Evolutionary conservation across 2,888 invertebrate species (phyloP).

Genomic region (Synanthedon vespiformis): DNA sequence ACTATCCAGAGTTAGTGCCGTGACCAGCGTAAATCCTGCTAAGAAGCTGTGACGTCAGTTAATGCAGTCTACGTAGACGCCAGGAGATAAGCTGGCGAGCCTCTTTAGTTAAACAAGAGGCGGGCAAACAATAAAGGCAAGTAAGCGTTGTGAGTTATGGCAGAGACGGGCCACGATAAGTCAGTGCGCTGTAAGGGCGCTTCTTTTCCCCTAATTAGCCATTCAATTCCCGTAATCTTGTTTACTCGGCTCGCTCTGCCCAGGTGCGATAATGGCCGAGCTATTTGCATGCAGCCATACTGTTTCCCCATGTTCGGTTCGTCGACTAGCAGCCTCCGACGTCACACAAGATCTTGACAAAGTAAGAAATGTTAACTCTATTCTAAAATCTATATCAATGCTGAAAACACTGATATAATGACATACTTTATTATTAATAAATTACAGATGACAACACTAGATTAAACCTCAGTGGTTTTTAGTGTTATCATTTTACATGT

Average conservation of each 20-base stretch:
- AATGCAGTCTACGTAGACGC: constrained; percentile 59
- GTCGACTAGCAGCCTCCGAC: constrained; percentile 33
- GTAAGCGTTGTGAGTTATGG: constrained; percentile 65
- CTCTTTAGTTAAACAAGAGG: constrained; percentile 63
- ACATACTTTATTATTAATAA: no score
- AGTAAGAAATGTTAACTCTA: no score
- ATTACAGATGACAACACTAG: no score
- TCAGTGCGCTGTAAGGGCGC: constrained; percentile 45
- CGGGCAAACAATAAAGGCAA: constrained; percentile 61
- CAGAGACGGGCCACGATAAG: constrained; percentile 58
- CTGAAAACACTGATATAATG: no score
- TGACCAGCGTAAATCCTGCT: constrained; percentile 2
- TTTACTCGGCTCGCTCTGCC: constrained; percentile 59
- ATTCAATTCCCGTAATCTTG: constrained; percentile 71
- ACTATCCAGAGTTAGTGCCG: neutral
- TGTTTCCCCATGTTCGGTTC: constrained; percentile 62
- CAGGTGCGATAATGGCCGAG: constrained; percentile 70
- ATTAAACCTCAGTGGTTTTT: no score
- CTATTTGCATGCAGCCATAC: constrained; percentile 71
- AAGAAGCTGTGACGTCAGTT: constrained; percentile 42
- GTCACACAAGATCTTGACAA: neutral
- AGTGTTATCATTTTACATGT: no score
- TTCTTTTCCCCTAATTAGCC: constrained; percentile 70
- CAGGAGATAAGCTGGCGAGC: constrained; percentile 61
- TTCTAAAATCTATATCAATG: no score